Evolutionary conservation across 64 coral and sea anemone species (phyloP), one percentile per base, ranked within the genome.

Genomic region (Cladopsammia gracilis): DNA sequence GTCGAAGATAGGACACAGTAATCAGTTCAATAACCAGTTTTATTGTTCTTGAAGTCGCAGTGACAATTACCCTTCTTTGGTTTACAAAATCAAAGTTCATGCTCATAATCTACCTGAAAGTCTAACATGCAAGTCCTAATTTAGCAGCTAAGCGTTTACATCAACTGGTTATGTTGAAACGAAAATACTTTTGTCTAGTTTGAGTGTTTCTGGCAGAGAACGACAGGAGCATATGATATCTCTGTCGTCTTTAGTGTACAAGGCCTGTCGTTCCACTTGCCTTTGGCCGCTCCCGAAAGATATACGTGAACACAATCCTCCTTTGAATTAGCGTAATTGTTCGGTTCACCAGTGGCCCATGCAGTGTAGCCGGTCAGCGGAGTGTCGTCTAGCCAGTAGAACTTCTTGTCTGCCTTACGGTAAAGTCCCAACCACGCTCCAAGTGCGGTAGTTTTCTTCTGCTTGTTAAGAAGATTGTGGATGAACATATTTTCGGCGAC

Each of bases 381-480:
- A 34, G 78, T 81, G 57, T 20, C 58, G 19, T 81, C 78, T 62
- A 7, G 6, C 78, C 78, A 81, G 58, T 81, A 81, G 58, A 81
- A 62, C 78, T 64, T 81, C 1, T 81, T 81, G 54, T 13, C 54
- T 10, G 7, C 3, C 13, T 57, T 57, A 0, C 34, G 54, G 54
- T 13, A 13, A 2, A 57, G 54, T 57, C 54, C 54, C 54, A 57
- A 13, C 54, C 54, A 57, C 7, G 13, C 54, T 57, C 54, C 54
- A 7, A 7, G 13, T 13, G 7, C 13, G 0, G 54, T 57, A 57
- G 2, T 13, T 57, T 7, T 57, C 7, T 57, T 57, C 54, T 57
- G 54, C 54, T 2, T 57, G 54, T 13, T 57, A 13, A 57, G 7
- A 13, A 57, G 54, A 57, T 57, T 13, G 54, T 2, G 13, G 7